Evolutionary conservation across 2,888 invertebrate genomes (phyloP).

Genomic region (Colostygia pectinataria): DNA sequence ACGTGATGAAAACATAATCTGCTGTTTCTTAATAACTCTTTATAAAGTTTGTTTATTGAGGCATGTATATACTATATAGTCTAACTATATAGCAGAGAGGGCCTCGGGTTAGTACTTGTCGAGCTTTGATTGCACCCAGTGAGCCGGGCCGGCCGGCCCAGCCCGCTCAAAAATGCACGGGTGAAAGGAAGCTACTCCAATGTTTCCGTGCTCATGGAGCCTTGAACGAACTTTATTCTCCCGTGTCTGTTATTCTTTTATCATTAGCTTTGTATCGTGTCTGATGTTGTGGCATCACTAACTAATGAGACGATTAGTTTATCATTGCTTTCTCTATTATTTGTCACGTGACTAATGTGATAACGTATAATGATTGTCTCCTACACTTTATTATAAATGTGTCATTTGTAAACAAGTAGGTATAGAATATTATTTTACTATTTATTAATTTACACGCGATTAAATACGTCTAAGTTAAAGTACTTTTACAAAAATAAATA

Average conservation of each 20-base stretch:
- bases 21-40: conserved; percentile 1
- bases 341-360: conserved; percentile 29
- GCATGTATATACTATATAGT: conserved; percentile 10
- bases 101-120: conserved; percentile 35
- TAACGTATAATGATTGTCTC: conserved; percentile 38
- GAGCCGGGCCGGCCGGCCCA: conserved; percentile 32
- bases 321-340: conserved; percentile 34
- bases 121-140: conserved; percentile 56
- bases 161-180: conserved; percentile 49
- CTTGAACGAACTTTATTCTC: conserved; percentile 52
- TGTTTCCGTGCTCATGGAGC: conserved; percentile 54
- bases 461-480: no score
- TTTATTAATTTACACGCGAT: no score
- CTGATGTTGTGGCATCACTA: conserved; percentile 19
- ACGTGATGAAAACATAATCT: background rate
- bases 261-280: conserved; percentile 27
- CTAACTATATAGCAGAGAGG: conserved; percentile 9
- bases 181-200: conserved; percentile 63
- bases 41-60: conserved; percentile 19
- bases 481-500: no score
- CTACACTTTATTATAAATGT: conserved; percentile 32
- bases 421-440: no score
- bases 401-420: conserved; percentile 20
- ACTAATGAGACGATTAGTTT: conserved; percentile 35
- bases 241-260: conserved; percentile 35